Base-by-base conservation (phyloP, 2,113 vertebrate genomes). In the Dasyprocta punctata region DNA sequence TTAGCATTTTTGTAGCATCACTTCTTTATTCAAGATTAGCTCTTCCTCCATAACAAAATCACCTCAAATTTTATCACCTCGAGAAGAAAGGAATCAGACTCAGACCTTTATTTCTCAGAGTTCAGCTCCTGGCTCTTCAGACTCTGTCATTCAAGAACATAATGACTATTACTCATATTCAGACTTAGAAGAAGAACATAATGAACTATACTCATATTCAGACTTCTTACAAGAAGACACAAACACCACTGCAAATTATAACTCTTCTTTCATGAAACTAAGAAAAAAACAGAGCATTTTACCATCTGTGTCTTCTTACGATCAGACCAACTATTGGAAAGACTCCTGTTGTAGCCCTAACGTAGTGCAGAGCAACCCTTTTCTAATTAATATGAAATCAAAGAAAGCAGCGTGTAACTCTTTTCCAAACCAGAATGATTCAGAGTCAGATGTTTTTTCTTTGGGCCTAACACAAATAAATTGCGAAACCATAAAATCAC, bases 1-100 rank as follows among this genome's bases (percentile, higher is more conserved):
- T 96, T 96, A 99, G 99, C 98, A 99, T 97, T 99, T 99, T 98
- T 99, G 97, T 98, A 99, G 99, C 71, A 99, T 98, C 26, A 98
- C 99, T n/a, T 99, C 99, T 65, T 98, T 98, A 26, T 99, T 98
- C 98, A 98, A 96, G 85, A 96, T 95, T 88, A 98, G 86, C 69
- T 26, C 90, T 96, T 91, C 97, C 60, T 38, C 96, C 58, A 52
- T 78, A 56, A 92, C 91, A 82, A 92, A 96, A 96, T 92, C 81
- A 90, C 52, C 75, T 96, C 71, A 82, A 92, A 96, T 95, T 95
- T 33, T 7, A 89, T 67, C 73, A 91, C 86, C 93, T 97, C 28
- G 8, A 86, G 94, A 95, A 97, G 98, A 96, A 1, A 24, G 3
- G 52, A 96, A 71, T 96, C 95, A 54, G 28, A 91, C 86, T 60